Conservation (phyloP, 2,888 invertebrate species). For the Noctua janthina region DNA sequence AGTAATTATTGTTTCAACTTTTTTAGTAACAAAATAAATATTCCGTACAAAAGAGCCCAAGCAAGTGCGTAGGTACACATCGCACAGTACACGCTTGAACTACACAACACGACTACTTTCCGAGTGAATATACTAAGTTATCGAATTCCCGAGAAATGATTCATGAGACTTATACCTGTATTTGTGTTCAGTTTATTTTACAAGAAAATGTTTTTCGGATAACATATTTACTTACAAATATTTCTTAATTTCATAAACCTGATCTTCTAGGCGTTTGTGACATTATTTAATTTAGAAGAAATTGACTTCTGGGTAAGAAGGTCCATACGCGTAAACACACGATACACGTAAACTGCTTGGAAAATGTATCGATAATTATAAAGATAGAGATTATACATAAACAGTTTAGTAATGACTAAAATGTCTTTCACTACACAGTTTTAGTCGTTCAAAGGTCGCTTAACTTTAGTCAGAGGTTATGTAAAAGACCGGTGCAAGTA, state of each 20-base stretch:
- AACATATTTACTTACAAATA: neutral
- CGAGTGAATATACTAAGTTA: constrained; percentile 13
- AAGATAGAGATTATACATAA: neutral
- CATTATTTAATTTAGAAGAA: neutral
- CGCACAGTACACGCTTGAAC: neutral
- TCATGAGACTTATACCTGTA: constrained; percentile 6
- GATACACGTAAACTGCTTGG: neutral
- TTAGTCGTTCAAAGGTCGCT: neutral
- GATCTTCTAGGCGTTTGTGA: neutral
- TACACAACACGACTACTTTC: constrained; percentile 15
- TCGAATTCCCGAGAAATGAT: constrained; percentile 24
- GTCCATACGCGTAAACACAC: no score
- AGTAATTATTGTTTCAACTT: neutral
- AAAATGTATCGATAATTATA: neutral
- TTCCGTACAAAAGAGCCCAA: neutral
- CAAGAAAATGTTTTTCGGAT: neutral
- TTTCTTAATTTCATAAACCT: constrained; percentile 1
- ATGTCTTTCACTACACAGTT: neutral
- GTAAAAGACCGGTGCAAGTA: neutral
- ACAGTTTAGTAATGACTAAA: neutral
- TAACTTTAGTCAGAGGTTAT: neutral
- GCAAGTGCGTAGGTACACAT: neutral
- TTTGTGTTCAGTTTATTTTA: constrained; percentile 18
- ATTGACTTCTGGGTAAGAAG: neutral
- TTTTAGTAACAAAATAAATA: neutral